phyloP scores from a whole-genome alignment of 2,888 invertebrate species.

The Limnephilus lunatus region DNA sequence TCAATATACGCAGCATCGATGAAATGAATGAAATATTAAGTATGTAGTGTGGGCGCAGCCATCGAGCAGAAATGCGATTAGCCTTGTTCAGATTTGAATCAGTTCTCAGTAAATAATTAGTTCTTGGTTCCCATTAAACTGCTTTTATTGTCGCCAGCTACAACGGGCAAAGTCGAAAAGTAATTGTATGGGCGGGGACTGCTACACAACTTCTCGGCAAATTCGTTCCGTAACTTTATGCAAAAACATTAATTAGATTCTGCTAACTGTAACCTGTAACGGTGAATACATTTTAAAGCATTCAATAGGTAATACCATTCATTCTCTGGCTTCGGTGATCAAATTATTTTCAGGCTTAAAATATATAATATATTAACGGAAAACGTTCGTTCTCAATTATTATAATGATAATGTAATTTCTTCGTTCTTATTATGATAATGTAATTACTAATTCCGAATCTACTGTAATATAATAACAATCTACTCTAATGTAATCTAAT shows the following conservation, averaged over 20 bases:
- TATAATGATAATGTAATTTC: background rate
- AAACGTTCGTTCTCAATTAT: background rate
- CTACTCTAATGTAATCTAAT: background rate
- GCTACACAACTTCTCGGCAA: conserved; percentile 46
- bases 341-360: background rate
- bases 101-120: conserved; percentile 43
- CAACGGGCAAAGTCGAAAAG: conserved; percentile 40
- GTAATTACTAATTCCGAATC: background rate
- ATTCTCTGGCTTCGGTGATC: background rate
- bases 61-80: background rate
- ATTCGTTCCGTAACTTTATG: conserved; percentile 55
- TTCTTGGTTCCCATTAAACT: conserved; percentile 42
- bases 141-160: conserved; percentile 42
- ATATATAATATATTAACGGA: background rate
- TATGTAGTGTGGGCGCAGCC: background rate
- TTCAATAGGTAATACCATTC: conserved; percentile 25
- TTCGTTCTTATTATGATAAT: background rate
- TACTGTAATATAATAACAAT: background rate
- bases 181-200: conserved; percentile 49
- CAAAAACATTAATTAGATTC: conserved; percentile 59
- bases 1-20: background rate
- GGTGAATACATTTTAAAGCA: conserved; percentile 43
- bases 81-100: conserved; percentile 26
- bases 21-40: background rate
- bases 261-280: conserved; percentile 42